Conservation (phyloP, 2,888 invertebrate genomes). For the Morpho deidamia region DNA sequence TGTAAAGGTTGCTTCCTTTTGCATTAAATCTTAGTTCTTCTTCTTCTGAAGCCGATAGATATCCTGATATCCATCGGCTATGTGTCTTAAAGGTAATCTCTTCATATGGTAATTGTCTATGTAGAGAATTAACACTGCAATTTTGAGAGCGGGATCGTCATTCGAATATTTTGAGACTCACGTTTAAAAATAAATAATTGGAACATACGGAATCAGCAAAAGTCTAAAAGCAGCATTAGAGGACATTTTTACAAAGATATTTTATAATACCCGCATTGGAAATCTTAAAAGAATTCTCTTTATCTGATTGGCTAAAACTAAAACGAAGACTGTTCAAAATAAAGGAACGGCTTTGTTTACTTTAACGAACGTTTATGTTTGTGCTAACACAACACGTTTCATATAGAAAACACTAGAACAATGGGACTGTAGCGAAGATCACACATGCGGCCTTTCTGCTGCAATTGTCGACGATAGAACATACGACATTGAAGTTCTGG, state of each 20-base stretch:
- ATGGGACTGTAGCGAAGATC: slow-evolving; percentile 52
- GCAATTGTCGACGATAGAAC: slow-evolving; percentile 48
- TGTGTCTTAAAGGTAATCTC: too few relatives aligned
- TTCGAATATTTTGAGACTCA: too few relatives aligned
- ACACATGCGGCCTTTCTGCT: slow-evolving; percentile 56
- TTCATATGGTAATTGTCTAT: too few relatives aligned
- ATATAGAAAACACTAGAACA: slow-evolving; percentile 46
- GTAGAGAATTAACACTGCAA: too few relatives aligned
- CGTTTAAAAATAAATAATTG: too few relatives aligned
- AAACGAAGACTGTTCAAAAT: slow-evolving; percentile 27
- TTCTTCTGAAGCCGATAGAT: too few relatives aligned
- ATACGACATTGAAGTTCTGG: slow-evolving; percentile 50
- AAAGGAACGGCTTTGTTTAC: slow-evolving; percentile 31
- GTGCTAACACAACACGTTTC: slow-evolving; percentile 61
- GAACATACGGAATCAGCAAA: too few relatives aligned
- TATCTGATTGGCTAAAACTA: slow-evolving; percentile 20
- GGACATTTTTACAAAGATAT: background rate
- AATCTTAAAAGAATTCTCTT: slow-evolving; percentile 6
- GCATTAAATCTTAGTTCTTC: too few relatives aligned
- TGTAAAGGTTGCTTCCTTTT: too few relatives aligned
- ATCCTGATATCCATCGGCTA: too few relatives aligned
- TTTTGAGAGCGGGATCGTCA: too few relatives aligned
- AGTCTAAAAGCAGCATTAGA: background rate
- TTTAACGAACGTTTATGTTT: slow-evolving; percentile 40
- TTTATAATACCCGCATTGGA: slow-evolving; percentile 1